Percentiles rank a stretch among this genome's conserved stretches.
These are phyloP conservation scores for Athalia cordata DNA, from an alignment of 2,888 invertebrate species.

Conservation along the genomic window DNA sequence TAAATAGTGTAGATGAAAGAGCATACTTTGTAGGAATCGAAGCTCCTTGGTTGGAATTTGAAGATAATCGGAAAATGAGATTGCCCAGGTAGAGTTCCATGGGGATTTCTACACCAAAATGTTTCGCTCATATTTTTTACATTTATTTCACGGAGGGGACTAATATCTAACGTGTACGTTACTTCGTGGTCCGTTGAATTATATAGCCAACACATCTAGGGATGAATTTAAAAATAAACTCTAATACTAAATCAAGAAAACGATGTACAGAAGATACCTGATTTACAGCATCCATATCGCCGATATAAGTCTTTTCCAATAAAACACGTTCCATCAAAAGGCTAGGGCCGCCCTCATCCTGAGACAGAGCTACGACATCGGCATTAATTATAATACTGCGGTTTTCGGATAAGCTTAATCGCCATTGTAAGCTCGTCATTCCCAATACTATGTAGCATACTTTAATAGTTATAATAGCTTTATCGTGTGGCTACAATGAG, in stretches of 20 bases:
- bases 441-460: conserved; percentile 65
- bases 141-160: conserved; percentile 61
- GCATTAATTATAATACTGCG: conserved; percentile 67
- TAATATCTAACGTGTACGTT: conserved; percentile 61
- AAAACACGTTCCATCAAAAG: conserved; percentile 55
- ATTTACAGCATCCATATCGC: conserved; percentile 61
- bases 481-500: conserved; percentile 48
- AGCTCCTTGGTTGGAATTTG: conserved; percentile 71
- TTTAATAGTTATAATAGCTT: conserved; percentile 62
- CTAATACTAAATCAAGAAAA: not conserved
- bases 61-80: conserved; percentile 67
- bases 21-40: conserved; percentile 65
- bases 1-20: not conserved
- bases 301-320: conserved; percentile 64
- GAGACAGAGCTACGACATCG: conserved; percentile 57
- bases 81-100: conserved; percentile 61
- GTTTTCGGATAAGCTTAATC: conserved; percentile 66
- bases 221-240: conserved; percentile 26
- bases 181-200: conserved; percentile 67
- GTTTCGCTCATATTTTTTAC: conserved; percentile 63
- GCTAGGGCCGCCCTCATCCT: conserved; percentile 53
- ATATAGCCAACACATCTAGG: conserved; percentile 71
- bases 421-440: conserved; percentile 66
- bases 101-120: conserved; percentile 68
- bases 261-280: conserved; percentile 46